A percentile compares a stretch with the other conserved stretches of the same genome.
Conservation (phyloP, 2,113 vertebrate genomes). For the Ahaetulla prasina region DNA sequence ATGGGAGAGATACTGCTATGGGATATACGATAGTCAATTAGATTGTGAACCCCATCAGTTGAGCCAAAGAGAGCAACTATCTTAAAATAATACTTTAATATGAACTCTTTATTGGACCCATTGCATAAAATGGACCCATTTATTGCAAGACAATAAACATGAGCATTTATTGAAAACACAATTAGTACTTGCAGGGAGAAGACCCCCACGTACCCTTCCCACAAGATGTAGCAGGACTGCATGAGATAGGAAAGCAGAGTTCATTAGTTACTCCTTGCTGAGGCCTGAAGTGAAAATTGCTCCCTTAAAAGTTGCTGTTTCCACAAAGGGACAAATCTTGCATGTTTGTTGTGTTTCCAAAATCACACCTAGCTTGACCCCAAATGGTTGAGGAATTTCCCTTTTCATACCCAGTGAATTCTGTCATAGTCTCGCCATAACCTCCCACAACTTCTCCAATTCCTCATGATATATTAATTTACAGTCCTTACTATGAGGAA, state of each 20-base stretch:
- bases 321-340: neutral
- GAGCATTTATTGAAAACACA: neutral
- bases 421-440: neutral
- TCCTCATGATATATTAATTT: neutral
- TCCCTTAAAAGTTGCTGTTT: neutral
- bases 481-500: neutral
- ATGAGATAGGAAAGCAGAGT: neutral
- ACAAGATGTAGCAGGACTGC: neutral
- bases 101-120: neutral
- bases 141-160: neutral
- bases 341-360: neutral
- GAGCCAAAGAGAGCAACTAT: neutral
- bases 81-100: neutral
- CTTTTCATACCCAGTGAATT: neutral
- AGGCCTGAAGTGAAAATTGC: neutral
- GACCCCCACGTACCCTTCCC: too few relatives aligned
- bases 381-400: neutral
- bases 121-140: neutral
- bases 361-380: neutral
- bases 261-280: neutral
- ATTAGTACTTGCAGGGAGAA: neutral
- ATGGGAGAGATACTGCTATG: neutral
- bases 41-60: too few relatives aligned
- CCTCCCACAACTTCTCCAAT: neutral
- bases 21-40: neutral